These are phyloP conservation scores for Pterobdella sp. DNA, from an alignment of 2,888 invertebrate genomes.

Conservation along the genomic window DNA sequence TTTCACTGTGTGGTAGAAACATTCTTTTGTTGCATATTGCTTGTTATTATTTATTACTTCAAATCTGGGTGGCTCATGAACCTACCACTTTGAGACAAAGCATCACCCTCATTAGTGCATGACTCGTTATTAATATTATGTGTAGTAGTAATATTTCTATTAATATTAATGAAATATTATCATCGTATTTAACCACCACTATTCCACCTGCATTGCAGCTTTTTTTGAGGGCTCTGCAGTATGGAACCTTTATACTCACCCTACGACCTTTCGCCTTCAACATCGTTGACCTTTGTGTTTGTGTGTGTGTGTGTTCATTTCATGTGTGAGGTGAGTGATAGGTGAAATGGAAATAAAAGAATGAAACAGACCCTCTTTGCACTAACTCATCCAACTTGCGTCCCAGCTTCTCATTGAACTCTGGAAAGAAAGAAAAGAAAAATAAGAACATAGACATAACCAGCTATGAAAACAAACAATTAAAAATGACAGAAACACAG, in stretches of 20 bases:
- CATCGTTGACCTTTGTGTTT: background rate
- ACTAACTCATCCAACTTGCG: constrained; percentile 21
- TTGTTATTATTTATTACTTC: no score
- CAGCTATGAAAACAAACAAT: background rate
- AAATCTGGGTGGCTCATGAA: background rate
- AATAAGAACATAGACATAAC: background rate
- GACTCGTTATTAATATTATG: no score
- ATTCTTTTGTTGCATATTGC: no score
- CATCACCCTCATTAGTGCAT: background rate
- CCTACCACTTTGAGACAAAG: background rate
- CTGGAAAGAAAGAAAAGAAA: background rate
- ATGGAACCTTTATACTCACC: constrained; percentile 2
- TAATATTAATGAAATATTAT: no score
- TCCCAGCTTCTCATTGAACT: constrained; percentile 25
- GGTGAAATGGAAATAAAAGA: background rate
- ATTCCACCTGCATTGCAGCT: background rate
- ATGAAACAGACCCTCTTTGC: constrained; percentile 10
- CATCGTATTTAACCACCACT: no score
- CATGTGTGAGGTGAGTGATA: background rate
- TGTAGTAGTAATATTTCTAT: no score
- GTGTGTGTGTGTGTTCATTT: background rate
- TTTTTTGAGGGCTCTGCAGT: constrained; percentile 19
- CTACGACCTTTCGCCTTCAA: constrained; percentile 17
- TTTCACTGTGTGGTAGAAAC: background rate
- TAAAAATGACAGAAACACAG: background rate